Evolutionary conservation across 2,797 vertebrate genomes (phyloP).

Genomic region (Urophycis tenuis): DNA sequence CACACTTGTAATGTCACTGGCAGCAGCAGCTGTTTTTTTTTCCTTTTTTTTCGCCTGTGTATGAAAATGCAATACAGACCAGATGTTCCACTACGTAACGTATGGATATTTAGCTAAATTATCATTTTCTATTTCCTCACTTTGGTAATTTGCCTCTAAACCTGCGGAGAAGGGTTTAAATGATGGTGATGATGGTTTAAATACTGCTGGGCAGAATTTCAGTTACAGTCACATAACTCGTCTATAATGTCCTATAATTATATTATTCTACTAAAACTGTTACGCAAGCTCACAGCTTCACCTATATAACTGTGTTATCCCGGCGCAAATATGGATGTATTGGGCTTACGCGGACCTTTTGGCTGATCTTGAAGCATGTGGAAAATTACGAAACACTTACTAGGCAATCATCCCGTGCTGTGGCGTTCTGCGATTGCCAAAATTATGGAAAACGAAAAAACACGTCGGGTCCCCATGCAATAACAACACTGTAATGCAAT

Average conservation of each 20-base stretch:
- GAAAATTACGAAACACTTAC: background rate
- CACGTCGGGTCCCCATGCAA: background rate
- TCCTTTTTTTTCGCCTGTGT: background rate
- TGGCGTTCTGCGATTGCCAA: background rate
- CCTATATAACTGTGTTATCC: background rate
- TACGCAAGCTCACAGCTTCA: background rate
- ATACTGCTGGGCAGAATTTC: background rate
- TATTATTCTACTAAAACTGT: background rate
- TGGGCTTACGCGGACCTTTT: background rate
- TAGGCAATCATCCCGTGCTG: background rate
- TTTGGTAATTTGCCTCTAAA: background rate
- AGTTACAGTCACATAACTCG: background rate
- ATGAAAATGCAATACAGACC: background rate
- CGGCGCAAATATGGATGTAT: background rate
- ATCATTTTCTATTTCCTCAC: background rate
- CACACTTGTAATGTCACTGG: background rate
- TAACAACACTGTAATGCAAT: background rate
- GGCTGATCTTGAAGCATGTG: background rate
- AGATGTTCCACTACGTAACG: background rate
- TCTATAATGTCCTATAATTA: background rate
- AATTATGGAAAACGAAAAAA: background rate
- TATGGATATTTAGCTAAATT: background rate
- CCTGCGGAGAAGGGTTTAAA: background rate
- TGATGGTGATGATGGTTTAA: background rate
- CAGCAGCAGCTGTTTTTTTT: background rate